Evolutionary conservation across 2,113 vertebrate species (phyloP).

Genomic region (Odocoileus virginianus): DNA sequence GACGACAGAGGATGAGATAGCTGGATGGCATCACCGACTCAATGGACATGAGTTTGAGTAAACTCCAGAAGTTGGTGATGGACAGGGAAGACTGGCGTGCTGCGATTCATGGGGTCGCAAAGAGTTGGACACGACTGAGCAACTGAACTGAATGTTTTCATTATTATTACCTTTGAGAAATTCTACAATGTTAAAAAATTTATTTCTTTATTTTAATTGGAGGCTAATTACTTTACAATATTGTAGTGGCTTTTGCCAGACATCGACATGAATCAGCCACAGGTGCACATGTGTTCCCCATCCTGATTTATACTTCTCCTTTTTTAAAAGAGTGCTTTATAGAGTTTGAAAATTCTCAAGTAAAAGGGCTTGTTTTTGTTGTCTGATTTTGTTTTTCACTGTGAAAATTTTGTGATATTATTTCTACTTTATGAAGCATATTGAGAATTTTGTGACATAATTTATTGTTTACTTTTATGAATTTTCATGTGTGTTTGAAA

Average conservation of each 20-base stretch:
- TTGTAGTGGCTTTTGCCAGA: background rate
- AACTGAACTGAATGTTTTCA: background rate
- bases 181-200: background rate
- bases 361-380: background rate
- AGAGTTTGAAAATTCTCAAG: background rate
- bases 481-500: background rate
- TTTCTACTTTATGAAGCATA: conserved; percentile 26
- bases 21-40: too few species aligned
- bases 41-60: too few species aligned
- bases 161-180: background rate
- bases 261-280: background rate
- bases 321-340: background rate
- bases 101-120: too few species aligned
- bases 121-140: too few species aligned
- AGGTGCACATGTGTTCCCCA: background rate
- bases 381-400: background rate
- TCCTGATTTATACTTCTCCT: background rate
- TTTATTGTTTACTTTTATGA: background rate
- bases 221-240: background rate
- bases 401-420: background rate
- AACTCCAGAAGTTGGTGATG: too few species aligned
- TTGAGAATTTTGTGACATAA: background rate
- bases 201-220: background rate
- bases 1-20: too few species aligned
- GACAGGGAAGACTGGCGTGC: too few species aligned